A percentile compares a stretch with the other conserved stretches of the same genome.
phyloP scores from a whole-genome alignment of 2,888 invertebrate species.

The Automeris io region DNA sequence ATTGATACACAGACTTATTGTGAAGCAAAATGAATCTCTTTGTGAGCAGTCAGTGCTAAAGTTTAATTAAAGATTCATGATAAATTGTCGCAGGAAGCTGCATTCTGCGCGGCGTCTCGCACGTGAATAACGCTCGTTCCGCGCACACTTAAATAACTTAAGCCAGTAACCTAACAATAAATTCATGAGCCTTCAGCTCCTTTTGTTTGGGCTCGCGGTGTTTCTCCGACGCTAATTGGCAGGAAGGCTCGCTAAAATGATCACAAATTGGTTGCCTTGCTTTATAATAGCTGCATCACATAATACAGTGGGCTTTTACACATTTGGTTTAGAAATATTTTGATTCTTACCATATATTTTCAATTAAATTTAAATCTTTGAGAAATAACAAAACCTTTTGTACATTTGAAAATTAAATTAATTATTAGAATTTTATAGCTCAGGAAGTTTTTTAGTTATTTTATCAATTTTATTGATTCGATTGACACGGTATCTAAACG shows the following conservation, averaged over 20 bases:
- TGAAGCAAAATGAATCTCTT: conserved; percentile 52
- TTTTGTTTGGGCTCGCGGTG: conserved; percentile 56
- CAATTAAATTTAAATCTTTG: too few relatives aligned
- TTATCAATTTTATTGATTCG: too few relatives aligned
- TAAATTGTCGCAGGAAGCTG: conserved; percentile 74
- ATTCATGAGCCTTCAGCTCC: conserved; percentile 59
- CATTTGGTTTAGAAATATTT: too few relatives aligned
- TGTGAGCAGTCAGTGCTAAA: conserved; percentile 63
- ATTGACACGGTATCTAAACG: too few relatives aligned
- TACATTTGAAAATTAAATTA: too few relatives aligned
- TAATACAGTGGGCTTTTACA: too few relatives aligned
- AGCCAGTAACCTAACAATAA: conserved; percentile 69
- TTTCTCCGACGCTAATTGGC: conserved; percentile 64
- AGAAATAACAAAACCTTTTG: too few relatives aligned
- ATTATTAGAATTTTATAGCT: too few relatives aligned
- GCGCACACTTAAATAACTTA: conserved; percentile 70
- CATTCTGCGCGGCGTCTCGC: conserved; percentile 59
- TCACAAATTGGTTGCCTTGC: conserved; percentile 48
- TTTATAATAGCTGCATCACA: conserved; percentile 19
- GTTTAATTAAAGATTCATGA: conserved; percentile 77
- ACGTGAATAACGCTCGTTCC: conserved; percentile 66
- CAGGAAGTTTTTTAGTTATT: too few relatives aligned
- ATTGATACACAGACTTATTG: conserved; percentile 33
- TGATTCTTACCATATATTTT: too few relatives aligned
- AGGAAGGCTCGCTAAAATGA: conserved; percentile 60